Conservation (phyloP, 2,797 vertebrate genomes). For the Mastacembelus armatus region DNA sequence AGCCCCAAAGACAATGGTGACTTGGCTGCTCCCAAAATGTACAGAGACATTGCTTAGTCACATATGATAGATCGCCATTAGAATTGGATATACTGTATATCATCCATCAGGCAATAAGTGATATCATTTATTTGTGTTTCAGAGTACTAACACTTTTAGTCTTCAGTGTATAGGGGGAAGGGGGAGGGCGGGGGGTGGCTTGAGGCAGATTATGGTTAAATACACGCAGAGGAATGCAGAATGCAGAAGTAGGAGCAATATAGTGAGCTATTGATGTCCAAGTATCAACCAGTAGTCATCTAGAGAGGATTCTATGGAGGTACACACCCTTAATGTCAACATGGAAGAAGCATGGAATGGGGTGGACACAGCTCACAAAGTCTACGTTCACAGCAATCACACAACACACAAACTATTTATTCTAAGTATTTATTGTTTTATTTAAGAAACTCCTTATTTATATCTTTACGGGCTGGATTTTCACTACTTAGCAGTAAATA, state of each 20-base stretch:
- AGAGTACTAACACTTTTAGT: conserved; percentile 77
- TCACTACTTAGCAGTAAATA: conserved; percentile 70
- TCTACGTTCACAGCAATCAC: conserved; percentile 75
- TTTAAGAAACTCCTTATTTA: conserved; percentile 79
- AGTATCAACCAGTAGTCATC: conserved; percentile 42
- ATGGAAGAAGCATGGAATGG: conserved; percentile 38
- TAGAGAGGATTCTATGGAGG: conserved; percentile 28
- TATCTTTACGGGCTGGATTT: conserved; percentile 82
- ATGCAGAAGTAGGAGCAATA: conserved; percentile 44
- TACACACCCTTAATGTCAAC: conserved; percentile 39
- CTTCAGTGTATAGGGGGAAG: conserved; percentile 46
- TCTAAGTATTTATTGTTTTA: conserved; percentile 82
- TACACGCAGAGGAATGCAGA: conserved; percentile 43
- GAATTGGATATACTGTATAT: conserved; percentile 64
- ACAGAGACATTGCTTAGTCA: conserved; percentile 60
- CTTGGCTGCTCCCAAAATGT: conserved; percentile 53
- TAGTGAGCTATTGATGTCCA: conserved; percentile 48
- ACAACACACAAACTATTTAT: conserved; percentile 81
- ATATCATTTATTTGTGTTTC: conserved; percentile 81
- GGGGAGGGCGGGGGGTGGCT: conserved; percentile 34
- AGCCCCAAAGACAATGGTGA: conserved; percentile 23
- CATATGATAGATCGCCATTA: conserved; percentile 48
- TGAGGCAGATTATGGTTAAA: conserved; percentile 42
- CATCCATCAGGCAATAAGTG: conserved; percentile 84
- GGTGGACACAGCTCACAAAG: conserved; percentile 42